These are phyloP conservation scores for Empidonax alnorum DNA, from an alignment of 2,113 vertebrate genomes.

Conservation along the genomic window DNA sequence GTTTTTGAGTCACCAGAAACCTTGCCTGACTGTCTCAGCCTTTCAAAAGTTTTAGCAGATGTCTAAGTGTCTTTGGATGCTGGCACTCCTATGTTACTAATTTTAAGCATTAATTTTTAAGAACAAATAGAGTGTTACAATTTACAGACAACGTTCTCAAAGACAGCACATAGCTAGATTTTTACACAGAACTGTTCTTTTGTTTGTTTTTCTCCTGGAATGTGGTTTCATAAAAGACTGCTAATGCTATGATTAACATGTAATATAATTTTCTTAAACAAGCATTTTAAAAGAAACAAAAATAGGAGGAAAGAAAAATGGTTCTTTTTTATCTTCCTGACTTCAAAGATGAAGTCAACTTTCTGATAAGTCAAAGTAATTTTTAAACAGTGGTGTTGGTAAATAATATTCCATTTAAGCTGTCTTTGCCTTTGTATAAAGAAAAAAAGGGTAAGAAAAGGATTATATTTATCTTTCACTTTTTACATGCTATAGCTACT, in stretches of 20 bases:
- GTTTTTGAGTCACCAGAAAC: neutral
- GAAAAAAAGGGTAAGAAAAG: neutral
- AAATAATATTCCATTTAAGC: neutral
- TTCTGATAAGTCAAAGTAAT: neutral
- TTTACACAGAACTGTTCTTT: neutral
- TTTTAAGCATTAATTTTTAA: neutral
- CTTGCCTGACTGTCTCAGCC: neutral
- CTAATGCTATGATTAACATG: neutral
- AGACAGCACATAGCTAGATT: neutral
- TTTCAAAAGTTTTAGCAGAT: neutral
- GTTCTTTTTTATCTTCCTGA: neutral
- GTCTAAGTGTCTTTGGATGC: neutral
- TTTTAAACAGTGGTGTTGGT: neutral
- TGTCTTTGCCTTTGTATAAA: neutral
- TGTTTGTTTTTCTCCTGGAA: neutral
- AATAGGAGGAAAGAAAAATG: neutral
- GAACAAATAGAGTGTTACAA: neutral
- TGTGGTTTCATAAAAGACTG: neutral
- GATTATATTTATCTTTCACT: neutral
- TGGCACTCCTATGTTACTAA: neutral
- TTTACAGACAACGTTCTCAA: neutral
- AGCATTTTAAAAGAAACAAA: neutral
- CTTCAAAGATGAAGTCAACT: neutral
- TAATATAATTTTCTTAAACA: neutral
- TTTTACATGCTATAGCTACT: neutral